These are phyloP conservation scores for Philopedon plagiatum DNA, from an alignment of 2,888 invertebrate species.

Conservation along the genomic window DNA sequence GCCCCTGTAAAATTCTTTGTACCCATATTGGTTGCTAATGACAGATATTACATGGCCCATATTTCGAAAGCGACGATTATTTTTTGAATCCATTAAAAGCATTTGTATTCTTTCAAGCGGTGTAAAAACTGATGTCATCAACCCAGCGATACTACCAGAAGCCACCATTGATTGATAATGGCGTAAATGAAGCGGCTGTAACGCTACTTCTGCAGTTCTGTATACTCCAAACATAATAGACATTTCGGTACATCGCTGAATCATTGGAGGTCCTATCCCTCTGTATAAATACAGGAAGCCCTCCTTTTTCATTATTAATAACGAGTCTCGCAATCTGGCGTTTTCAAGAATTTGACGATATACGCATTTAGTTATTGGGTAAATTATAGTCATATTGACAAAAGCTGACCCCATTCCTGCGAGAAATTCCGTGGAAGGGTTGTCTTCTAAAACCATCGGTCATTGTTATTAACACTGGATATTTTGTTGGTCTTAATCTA, in stretches of 20 bases:
- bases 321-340: slow-evolving; percentile 18
- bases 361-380: slow-evolving; percentile 50
- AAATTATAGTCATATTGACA: slow-evolving; percentile 41
- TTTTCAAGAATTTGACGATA: slow-evolving; percentile 53
- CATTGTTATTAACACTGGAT: neutral
- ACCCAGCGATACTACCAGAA: slow-evolving; percentile 38
- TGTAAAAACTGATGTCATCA: slow-evolving; percentile 37
- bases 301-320: slow-evolving; percentile 40
- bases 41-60: slow-evolving; percentile 35
- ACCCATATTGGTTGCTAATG: slow-evolving; percentile 35
- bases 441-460: slow-evolving; percentile 17
- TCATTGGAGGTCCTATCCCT: slow-evolving; percentile 48
- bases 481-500: neutral
- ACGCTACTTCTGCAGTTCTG: slow-evolving; percentile 28
- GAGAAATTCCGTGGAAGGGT: slow-evolving; percentile 42
- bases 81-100: slow-evolving; percentile 44
- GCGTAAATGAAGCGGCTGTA: slow-evolving; percentile 30
- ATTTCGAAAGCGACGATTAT: slow-evolving; percentile 47
- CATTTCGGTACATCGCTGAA: slow-evolving; percentile 46
- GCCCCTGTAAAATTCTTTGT: slow-evolving; percentile 51
- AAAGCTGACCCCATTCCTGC: slow-evolving; percentile 48
- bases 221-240: slow-evolving; percentile 52
- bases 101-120: slow-evolving; percentile 52
- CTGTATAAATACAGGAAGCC: slow-evolving; percentile 49
- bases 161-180: slow-evolving; percentile 24